Conservation (phyloP, 2,888 invertebrate genomes). For the Mylabris sibirica region DNA sequence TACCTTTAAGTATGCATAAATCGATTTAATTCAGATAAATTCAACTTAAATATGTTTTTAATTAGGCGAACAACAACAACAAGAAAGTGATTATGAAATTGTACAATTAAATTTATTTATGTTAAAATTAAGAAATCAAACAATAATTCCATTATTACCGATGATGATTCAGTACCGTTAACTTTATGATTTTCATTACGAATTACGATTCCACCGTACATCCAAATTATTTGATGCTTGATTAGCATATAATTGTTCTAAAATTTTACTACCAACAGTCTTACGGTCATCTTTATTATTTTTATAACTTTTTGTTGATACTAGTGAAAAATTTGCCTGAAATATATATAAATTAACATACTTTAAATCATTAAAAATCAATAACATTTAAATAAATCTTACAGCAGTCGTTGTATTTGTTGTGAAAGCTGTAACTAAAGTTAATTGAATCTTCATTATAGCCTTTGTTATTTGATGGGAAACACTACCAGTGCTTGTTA, state of each 20-base stretch:
- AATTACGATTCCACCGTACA: constrained; percentile 57
- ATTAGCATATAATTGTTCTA: constrained; percentile 57
- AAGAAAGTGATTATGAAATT: constrained; percentile 52
- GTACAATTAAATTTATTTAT: constrained; percentile 47
- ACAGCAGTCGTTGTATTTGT: constrained; percentile 49
- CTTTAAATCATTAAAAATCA: not conserved
- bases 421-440: constrained; percentile 52
- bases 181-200: constrained; percentile 17
- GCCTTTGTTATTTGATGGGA: constrained; percentile 55
- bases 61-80: constrained; percentile 23
- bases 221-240: constrained; percentile 53
- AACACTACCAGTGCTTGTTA: constrained; percentile 55
- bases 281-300: constrained; percentile 41
- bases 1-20: too few species aligned
- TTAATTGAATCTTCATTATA: constrained; percentile 59
- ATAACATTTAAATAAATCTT: constrained; percentile 31
- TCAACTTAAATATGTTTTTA: too few species aligned
- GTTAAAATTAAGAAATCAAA: not conserved
- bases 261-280: constrained; percentile 55
- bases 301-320: constrained; percentile 41
- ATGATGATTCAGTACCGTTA: constrained; percentile 29
- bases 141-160: not conserved
- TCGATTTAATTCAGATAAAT: constrained; percentile 68
- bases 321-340: constrained; percentile 29
- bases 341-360: too few species aligned